These are phyloP conservation scores for Macroteleia sp. DNA, from an alignment of 2,888 invertebrate species.

Conservation along the genomic window DNA sequence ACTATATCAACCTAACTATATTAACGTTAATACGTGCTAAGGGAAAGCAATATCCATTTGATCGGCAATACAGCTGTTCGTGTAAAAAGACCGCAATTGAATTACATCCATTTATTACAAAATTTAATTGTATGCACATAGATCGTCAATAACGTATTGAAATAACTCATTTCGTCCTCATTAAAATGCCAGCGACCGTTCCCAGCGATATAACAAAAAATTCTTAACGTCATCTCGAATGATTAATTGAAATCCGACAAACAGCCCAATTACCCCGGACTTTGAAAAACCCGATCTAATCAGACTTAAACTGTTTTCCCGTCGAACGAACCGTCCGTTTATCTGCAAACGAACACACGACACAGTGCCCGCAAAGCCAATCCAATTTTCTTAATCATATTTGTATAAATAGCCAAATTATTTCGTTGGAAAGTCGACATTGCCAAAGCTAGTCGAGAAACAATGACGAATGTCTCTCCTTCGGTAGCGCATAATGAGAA, in stretches of 20 bases:
- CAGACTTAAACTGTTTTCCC: conserved; percentile 35
- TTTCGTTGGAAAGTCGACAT: conserved; percentile 12
- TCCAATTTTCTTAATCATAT: conserved; percentile 55
- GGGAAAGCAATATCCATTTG: too few species aligned
- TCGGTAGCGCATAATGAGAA: conserved; percentile 44
- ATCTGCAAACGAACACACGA: conserved; percentile 27
- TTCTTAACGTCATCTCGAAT: too few species aligned
- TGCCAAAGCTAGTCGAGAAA: conserved; percentile 13
- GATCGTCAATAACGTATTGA: not conserved
- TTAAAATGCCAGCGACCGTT: not conserved
- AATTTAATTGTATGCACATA: not conserved
- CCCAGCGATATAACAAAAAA: not conserved
- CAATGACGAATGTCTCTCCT: conserved; percentile 50
- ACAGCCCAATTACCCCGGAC: not conserved
- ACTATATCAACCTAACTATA: too few species aligned
- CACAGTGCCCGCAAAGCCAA: conserved; percentile 37
- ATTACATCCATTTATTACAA: too few species aligned
- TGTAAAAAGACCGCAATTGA: too few species aligned
- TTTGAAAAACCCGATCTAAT: not conserved
- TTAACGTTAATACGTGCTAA: too few species aligned
- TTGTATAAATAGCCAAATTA: conserved; percentile 61
- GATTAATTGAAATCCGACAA: too few species aligned
- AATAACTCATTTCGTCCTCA: not conserved
- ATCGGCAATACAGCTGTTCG: too few species aligned
- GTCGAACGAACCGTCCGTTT: conserved; percentile 8